Percentiles rank a stretch among this genome's conserved stretches.
These are phyloP conservation scores for Sylvilagus bachmani DNA, from an alignment of 2,113 vertebrate species.

Conservation along the genomic window DNA sequence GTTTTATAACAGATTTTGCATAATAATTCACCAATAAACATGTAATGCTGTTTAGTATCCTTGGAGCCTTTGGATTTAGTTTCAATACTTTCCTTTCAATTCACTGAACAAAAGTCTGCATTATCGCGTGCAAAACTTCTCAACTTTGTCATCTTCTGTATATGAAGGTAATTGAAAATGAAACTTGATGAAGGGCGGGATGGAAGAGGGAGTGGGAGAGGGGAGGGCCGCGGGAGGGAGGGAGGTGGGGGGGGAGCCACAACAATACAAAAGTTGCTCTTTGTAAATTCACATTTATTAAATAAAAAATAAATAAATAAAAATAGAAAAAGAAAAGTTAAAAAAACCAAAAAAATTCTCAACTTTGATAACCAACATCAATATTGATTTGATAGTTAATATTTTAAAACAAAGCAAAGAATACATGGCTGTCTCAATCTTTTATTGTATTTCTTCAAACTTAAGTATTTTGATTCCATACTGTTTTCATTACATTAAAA, in stretches of 20 bases:
- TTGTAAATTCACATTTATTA: too few species aligned
- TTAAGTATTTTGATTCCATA: constrained; percentile 64
- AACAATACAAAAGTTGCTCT: too few species aligned
- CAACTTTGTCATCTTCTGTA: background rate
- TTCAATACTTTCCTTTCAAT: constrained; percentile 51
- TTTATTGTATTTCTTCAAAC: constrained; percentile 53
- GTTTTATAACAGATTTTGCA: background rate
- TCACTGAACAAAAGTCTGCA: constrained; percentile 31
- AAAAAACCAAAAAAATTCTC: too few species aligned
- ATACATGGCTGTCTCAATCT: background rate
- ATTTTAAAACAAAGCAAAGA: constrained; percentile 66
- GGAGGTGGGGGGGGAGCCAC: too few species aligned
- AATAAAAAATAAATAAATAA: too few species aligned
- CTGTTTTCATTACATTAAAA: background rate
- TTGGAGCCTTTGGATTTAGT: background rate
- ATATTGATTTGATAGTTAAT: constrained; percentile 27
- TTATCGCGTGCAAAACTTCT: background rate
- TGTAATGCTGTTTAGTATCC: background rate
- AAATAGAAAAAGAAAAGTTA: too few species aligned
- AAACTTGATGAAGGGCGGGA: too few species aligned
- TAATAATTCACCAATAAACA: background rate
- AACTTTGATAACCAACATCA: background rate
- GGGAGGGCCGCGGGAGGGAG: too few species aligned
- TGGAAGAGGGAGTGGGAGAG: too few species aligned
- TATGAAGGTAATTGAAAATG: too few species aligned